These are phyloP conservation scores for Tipula confusa DNA, from an alignment of 2,888 invertebrate genomes.

Conservation along the genomic window DNA sequence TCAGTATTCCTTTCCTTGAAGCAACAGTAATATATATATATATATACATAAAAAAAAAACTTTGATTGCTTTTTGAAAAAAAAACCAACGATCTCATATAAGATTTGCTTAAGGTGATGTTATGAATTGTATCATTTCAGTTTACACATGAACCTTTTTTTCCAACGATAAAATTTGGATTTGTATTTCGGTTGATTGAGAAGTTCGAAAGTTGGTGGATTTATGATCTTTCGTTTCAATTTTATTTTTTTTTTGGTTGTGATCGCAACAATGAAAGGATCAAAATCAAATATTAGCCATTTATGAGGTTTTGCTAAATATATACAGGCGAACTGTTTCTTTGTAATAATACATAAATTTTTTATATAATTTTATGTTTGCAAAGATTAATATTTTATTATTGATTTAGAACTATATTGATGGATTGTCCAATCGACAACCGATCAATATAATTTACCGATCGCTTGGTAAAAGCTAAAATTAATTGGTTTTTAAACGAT, in stretches of 20 bases:
- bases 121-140: constrained; percentile 29
- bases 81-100: not conserved
- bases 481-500: not conserved
- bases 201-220: constrained; percentile 26
- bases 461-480: not conserved
- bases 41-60: constrained; percentile 17
- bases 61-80: constrained; percentile 29
- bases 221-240: constrained; percentile 14
- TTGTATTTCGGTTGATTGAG: constrained; percentile 8
- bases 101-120: constrained; percentile 27
- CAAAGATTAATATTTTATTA: not conserved
- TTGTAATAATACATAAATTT: not conserved
- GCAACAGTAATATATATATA: not conserved
- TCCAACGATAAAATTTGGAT: not conserved
- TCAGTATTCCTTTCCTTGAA: constrained; percentile 28
- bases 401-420: not conserved
- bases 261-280: not conserved
- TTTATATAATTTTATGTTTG: not conserved
- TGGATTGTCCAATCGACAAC: not conserved
- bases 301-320: not conserved
- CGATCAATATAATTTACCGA: not conserved
- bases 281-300: not conserved
- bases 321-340: not conserved
- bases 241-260: not conserved
- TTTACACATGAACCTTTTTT: not conserved